Base-by-base conservation (phyloP, 2,797 vertebrate genomes). In the Spea hammondii region DNA sequence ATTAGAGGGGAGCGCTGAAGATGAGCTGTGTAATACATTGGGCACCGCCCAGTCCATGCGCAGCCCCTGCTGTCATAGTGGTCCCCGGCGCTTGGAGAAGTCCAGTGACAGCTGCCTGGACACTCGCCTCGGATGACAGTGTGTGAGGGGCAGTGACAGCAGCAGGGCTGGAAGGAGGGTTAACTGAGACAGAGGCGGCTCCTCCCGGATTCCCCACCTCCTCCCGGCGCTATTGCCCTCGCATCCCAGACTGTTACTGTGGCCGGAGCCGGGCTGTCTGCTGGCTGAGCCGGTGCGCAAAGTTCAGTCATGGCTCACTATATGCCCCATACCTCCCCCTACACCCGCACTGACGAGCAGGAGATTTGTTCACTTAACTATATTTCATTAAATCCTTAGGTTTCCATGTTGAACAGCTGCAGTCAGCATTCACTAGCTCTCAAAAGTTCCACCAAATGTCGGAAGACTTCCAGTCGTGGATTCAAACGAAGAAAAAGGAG, bases 391-490 rank as follows among this genome's bases (percentile, higher is more conserved):
- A 60, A 53, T 64, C 83, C 81, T 5, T 13, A 99, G 98, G 91
- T 71, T 94, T 93, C 84, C 91, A 93, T 5, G 90, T 98, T 76
- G 92, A 95, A 83, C 94, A 96, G 82, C 93, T 99, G 83, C 97
- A 94, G 78, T 95, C 93, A 0, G 95, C 96, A 0, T 97, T 96
- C 45, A 88, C 93, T 76, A 95, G 95, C 88, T 99, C 96, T 79
- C 95, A 98, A 88, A 96, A 98, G 81, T 99, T 99, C 87, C 94
- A 98, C 85, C 94, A 96, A 84, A 97, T 93, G 87, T 98, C 95
- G 50, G 95, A 94, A 89, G 95, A 98, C 84, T 96, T 99, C 85
- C 93, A 97, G 86, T 84, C 83, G 3, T 99, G 97, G 97, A 86
- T 99, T 55, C 88, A 92, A 51, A 89, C 92, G 84, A 95, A 91